Evolutionary conservation across 2,888 invertebrate genomes (phyloP).

Genomic region (Scelioninae gen. 1): DNA sequence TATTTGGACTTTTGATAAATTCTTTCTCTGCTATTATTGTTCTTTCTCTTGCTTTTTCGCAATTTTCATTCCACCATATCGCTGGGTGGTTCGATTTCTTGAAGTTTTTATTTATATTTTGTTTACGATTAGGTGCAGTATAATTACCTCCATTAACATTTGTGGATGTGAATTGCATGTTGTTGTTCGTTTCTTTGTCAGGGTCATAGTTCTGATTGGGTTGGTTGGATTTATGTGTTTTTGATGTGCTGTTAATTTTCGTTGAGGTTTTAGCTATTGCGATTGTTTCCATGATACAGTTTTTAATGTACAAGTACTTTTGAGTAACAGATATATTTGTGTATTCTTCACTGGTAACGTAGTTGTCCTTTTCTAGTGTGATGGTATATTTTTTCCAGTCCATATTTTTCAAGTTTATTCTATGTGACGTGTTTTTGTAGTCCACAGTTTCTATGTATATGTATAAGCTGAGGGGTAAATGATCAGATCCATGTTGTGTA

Average conservation of each 20-base stretch:
- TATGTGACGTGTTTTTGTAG: neutral
- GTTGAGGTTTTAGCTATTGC: no score
- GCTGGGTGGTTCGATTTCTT: neutral
- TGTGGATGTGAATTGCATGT: no score
- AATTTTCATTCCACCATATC: constrained; percentile 26
- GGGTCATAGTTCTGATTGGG: no score
- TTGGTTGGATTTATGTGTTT: no score
- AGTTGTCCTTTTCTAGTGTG: neutral
- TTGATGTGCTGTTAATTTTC: no score
- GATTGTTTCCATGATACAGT: neutral
- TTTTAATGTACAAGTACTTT: neutral
- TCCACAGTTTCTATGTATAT: no score
- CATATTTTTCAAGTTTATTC: constrained; percentile 11
- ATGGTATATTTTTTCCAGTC: neutral
- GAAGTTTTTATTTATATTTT: no score
- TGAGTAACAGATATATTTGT: neutral
- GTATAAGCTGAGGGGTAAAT: no score
- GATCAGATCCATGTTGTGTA: no score
- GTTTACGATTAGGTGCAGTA: neutral
- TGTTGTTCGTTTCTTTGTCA: no score
- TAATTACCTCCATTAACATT: neutral
- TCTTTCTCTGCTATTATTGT: constrained; percentile 15
- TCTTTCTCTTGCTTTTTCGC: constrained; percentile 9
- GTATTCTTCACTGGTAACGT: neutral
- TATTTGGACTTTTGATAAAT: constrained; percentile 3